These are phyloP conservation scores for Saccostrea cuccullata DNA, from an alignment of 1,140 invertebrate species.

Conservation along the genomic window DNA sequence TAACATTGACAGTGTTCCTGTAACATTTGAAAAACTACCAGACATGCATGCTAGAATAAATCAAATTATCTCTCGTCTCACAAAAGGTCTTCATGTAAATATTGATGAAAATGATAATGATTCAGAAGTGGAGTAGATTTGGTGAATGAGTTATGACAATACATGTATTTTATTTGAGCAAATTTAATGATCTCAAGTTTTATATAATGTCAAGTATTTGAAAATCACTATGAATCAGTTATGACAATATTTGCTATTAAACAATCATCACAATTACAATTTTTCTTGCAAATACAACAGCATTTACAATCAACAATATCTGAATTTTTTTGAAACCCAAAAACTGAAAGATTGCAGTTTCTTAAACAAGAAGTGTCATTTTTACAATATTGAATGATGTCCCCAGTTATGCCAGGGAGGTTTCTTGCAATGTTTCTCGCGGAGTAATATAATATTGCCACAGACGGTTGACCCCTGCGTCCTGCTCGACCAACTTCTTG, in stretches of 20 bases:
- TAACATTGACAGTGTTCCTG: conserved; percentile 24
- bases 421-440: conserved; percentile 49
- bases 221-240: neutral
- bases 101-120: conserved; percentile 21
- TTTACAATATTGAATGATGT: conserved; percentile 47
- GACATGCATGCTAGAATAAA: conserved; percentile 2
- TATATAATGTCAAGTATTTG: neutral
- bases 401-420: conserved; percentile 37
- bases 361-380: conserved; percentile 46
- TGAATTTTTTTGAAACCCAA: conserved; percentile 45
- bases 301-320: conserved; percentile 45
- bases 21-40: conserved; percentile 26
- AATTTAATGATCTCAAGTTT: neutral
- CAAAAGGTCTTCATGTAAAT: conserved; percentile 23
- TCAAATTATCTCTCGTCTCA: conserved; percentile 21
- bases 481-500: conserved; percentile 47
- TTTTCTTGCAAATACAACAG: conserved; percentile 47
- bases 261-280: conserved; percentile 42
- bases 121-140: conserved; percentile 25
- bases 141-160: conserved; percentile 4
- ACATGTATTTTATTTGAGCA: neutral
- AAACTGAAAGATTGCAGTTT: conserved; percentile 43
- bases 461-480: conserved; percentile 26
- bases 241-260: conserved; percentile 40
- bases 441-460: conserved; percentile 41